Percentiles rank a stretch among this genome's conserved stretches.
Evolutionary conservation across 2,113 vertebrate genomes (phyloP).

Genomic region (Tyto alba): DNA sequence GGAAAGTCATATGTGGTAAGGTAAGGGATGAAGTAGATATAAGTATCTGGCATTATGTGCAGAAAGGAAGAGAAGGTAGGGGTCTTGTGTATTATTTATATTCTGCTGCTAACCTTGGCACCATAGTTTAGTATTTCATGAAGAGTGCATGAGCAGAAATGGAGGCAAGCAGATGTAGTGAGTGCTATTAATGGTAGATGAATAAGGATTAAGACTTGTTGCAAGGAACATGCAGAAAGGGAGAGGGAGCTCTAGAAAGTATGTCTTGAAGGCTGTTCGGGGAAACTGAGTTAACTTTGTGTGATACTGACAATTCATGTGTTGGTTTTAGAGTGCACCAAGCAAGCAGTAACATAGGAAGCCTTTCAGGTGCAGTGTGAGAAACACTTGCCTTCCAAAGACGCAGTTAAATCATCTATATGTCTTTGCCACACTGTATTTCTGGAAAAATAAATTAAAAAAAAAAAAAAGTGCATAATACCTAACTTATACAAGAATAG

Average conservation of each 20-base stretch:
- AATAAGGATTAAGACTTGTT: background rate
- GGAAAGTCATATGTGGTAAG: background rate
- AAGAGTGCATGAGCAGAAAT: background rate
- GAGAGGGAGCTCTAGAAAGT: background rate
- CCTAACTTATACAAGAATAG: background rate
- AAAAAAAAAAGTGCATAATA: background rate
- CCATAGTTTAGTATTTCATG: background rate
- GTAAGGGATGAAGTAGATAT: background rate
- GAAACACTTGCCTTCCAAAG: background rate
- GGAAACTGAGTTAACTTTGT: background rate
- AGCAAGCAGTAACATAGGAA: background rate
- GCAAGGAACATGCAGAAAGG: background rate
- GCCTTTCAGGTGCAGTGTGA: background rate
- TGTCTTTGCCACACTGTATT: background rate
- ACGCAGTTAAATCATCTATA: background rate
- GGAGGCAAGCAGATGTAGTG: background rate
- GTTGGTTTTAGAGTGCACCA: background rate
- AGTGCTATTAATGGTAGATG: background rate
- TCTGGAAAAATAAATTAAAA: too few species aligned
- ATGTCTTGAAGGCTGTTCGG: background rate
- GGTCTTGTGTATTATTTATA: background rate
- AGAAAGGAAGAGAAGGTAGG: background rate
- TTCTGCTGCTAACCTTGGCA: background rate
- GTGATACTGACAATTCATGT: background rate
- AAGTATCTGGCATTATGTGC: background rate